Evolutionary conservation across 1,140 invertebrate genomes (phyloP), one percentile per base, ranked within the genome.

Genomic region (Aphaenogaster floridana): DNA sequence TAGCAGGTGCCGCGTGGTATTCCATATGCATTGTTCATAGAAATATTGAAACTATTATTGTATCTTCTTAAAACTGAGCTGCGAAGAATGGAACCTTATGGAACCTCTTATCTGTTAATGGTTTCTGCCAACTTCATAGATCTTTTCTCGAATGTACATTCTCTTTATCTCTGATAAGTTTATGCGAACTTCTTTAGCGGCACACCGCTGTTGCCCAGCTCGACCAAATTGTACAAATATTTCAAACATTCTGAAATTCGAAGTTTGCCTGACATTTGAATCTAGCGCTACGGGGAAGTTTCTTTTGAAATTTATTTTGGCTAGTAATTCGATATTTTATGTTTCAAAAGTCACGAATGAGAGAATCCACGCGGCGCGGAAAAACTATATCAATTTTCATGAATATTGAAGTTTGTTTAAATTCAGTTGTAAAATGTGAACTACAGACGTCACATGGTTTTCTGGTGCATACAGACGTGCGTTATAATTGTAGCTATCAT

Each of bases 401-500:
- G n/a, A 45, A 50, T 48, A 28, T 59, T 15, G 8, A 74, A 36
- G 21, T 61, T 68, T 61, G 17, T 81, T 45, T 45, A 36, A 83
- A 83, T 61, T 48, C 8, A 74, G 6, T 28, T 36, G 72, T 42
- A 78, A 78, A 42, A 78, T 57, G 63, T 64, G 34, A 21, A 50
- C 48, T 63, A 63, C 83, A 86, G 48, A 9, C 79, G 83, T 54
- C 83, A 79, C 21, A 66, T 54, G 74, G 71, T 28, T 17, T 34
- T 50, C 21, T 61, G 68, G n/a, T 0, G 28, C 28, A 28, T n/a
- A 8, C 42, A n/a, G 68, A 86, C 15, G 5, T 52, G 15, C 21
- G 45, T 52, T 63, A 28, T 63, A 77, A 79, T 86, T 64, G 61
- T 66, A 79, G 50, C 83, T 57, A 79, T 86, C 71, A 79, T 66